phyloP scores from a whole-genome alignment of 2,888 invertebrate species.

The Lasioglossum lativentre region DNA sequence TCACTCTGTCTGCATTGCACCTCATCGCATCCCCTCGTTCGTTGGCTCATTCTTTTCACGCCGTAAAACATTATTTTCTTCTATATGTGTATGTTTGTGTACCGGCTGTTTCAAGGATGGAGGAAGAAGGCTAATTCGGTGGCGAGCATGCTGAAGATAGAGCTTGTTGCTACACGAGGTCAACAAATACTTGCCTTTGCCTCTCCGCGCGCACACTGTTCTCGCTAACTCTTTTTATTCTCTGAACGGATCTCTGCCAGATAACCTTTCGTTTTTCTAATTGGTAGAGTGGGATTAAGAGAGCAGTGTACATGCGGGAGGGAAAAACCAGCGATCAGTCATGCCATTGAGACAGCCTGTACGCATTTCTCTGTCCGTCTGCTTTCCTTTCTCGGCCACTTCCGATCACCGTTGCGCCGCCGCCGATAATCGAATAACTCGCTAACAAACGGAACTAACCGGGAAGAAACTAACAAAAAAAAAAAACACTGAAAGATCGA shows the following conservation, averaged over 20 bases:
- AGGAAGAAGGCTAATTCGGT: background rate
- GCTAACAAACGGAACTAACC: constrained; percentile 1
- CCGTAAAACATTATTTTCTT: constrained; percentile 38
- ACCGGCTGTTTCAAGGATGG: constrained; percentile 22
- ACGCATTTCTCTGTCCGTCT: constrained; percentile 48
- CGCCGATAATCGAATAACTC: constrained; percentile 32
- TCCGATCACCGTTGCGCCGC: constrained; percentile 47
- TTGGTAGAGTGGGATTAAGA: background rate
- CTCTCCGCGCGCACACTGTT: background rate
- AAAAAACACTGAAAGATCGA: background rate
- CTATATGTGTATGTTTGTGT: constrained; percentile 24
- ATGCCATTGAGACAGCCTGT: constrained; percentile 18
- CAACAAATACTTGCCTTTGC: background rate
- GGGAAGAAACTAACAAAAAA: background rate
- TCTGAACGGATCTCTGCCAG: background rate
- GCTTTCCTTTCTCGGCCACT: constrained; percentile 53
- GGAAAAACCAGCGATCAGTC: background rate
- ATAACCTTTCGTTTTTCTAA: background rate
- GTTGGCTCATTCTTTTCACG: constrained; percentile 70
- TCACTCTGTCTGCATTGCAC: constrained; percentile 65
- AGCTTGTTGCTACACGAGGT: background rate
- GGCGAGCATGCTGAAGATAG: background rate
- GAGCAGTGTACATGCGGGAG: background rate
- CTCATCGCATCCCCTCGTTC: constrained; percentile 75
- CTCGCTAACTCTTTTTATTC: background rate